Evolutionary conservation across 2,113 vertebrate genomes (phyloP), one percentile per base, ranked within the genome.

Genomic region (Neofelis nebulosa): DNA sequence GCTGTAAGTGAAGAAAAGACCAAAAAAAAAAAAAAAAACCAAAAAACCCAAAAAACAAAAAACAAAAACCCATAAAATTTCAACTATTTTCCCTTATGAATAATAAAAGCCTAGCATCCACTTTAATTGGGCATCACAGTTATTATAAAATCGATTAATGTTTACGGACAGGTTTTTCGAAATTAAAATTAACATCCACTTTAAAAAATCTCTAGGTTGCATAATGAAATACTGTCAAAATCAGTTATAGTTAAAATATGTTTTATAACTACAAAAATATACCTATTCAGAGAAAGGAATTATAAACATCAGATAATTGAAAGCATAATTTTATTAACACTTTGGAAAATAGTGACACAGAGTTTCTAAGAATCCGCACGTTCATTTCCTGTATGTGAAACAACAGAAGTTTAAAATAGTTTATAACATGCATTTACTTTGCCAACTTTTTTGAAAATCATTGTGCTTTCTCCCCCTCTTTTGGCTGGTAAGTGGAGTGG

Each of bases 321-420:
- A 96, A 87, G 84, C 3, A 57, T 65, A 87, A 61, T 92, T 95
- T 80, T 71, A 95, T 79, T 66, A 96, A 61, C 31, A 88, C 78
- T 96, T 97, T 38, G 89, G 94, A 96, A 91, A 93, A 89, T 68
- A 94, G 10, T 91, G 71, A 92, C 63, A 80, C 38, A 89, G 48
- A 29, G 83, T 90, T 87, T 92, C 73, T 96, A 52, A 86, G 84
- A 81, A 66, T 55, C 33, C 92, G 97, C 66, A 74, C 38, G 45
- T 65, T 97, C 91, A 97, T 91, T 97, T 97, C 96, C 95, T 87
- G 31, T 86, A 69, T 65, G 55, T 89, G 48, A 97, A 94, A 87
- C 92, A 85, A 96, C 81, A 96, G 63, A 82, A 94, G 55, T 94
- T 92, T 65, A 94, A 94, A 92, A 65, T 95, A 92, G 74, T 94